These are phyloP conservation scores for Euura saliciscinereae DNA, from an alignment of 1,140 invertebrate genomes.

Conservation along the genomic window DNA sequence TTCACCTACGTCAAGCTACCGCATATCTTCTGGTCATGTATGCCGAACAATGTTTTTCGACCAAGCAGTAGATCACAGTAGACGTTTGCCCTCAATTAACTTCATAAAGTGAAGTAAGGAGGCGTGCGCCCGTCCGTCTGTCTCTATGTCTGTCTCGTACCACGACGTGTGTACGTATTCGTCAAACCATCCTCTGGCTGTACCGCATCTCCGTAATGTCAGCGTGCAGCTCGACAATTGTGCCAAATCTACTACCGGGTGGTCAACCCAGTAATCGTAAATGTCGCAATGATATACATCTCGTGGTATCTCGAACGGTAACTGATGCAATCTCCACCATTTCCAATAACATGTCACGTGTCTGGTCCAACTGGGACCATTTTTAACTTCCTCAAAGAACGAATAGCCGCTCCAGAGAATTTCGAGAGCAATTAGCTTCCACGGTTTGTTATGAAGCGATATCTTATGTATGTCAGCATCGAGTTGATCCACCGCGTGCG, in stretches of 20 bases:
- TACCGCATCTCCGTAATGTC: constrained; percentile 14
- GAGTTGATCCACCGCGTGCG: not conserved
- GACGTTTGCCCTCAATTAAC: constrained; percentile 62
- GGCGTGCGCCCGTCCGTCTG: constrained; percentile 52
- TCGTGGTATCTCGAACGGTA: too few relatives aligned
- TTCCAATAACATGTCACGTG: too few relatives aligned
- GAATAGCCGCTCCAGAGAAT: not conserved
- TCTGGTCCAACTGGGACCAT: too few relatives aligned
- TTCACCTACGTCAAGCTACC: not conserved
- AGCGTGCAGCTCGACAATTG: constrained; percentile 21
- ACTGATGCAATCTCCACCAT: too few relatives aligned
- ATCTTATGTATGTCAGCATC: not conserved
- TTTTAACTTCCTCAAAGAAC: not conserved
- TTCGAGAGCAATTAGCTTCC: not conserved
- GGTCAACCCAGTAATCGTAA: too few relatives aligned
- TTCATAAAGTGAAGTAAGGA: constrained; percentile 60
- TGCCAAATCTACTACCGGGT: constrained; percentile 31
- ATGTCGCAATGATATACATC: too few relatives aligned
- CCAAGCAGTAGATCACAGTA: constrained; percentile 52
- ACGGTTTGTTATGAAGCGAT: not conserved
- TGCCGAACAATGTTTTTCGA: constrained; percentile 48
- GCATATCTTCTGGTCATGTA: not conserved
- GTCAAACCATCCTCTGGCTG: too few relatives aligned
- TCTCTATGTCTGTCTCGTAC: constrained; percentile 35
- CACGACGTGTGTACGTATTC: too few relatives aligned